Base-by-base conservation (phyloP, 2,113 vertebrate genomes). In the Phalacrocorax pelagicus region DNA sequence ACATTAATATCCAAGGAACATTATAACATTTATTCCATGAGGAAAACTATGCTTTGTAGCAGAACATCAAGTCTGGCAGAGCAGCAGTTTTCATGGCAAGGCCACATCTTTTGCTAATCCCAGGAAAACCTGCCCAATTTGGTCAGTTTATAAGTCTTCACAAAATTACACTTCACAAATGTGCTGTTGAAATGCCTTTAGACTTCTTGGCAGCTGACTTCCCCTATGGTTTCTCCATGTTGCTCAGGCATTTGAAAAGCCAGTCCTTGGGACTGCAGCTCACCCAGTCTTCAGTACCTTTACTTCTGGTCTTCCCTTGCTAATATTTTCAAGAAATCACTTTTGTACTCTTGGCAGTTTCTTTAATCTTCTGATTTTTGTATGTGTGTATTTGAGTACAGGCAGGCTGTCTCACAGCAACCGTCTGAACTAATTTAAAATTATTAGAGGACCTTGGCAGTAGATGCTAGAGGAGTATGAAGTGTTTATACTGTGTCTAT, bases 101-200 rank as follows among this genome's bases (percentile, higher is more conserved):
- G 89, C 46, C 11, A 0, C 6, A 26, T 44, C 81, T 79, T 89
- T 85, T 57, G 57, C 78, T 87, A 87, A 95, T 87, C 89, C 91
- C 81, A 66, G 71, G 78, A 94, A 96, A 97, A 93, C 54, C 85
- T 88, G 67, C 74, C 90, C 93, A 95, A 20, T 88, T 86, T 88
- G 90, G 93, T 91, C 93, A 93, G 81, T 93, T 96, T 94, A 70
- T 94, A 97, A 96, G 94, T 88, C 81, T 95, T 85, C 77, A 34
- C 91, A 96, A 95, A 97, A 96, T 54, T 90, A 81, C 47, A 26
- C 87, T 93, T 93, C 85, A 77, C 42, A 89, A 93, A 93, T 88
- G 30, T 82, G 87, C 78, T 94, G 94, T 92, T 95, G 96, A 97
- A 95, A 96, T 88, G 85, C n/a, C 85, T 94, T 85, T 66, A 42